A percentile compares a stretch with the other conserved stretches of the same genome.
phyloP scores from a whole-genome alignment of 2,113 vertebrate genomes.

The Sorex araneus region DNA sequence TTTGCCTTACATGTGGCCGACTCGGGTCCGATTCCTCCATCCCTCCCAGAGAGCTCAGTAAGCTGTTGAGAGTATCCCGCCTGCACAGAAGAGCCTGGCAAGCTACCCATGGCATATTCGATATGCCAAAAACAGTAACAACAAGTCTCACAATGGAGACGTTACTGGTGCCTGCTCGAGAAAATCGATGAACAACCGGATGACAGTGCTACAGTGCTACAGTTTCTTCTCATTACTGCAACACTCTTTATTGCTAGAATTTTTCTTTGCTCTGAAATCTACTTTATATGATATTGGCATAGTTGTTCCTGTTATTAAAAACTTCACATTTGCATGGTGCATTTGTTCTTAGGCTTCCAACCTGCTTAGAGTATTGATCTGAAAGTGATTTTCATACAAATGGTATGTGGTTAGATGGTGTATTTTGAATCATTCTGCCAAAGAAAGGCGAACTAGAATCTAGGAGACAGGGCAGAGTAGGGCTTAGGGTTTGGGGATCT shows the following conservation, averaged over 20 bases:
- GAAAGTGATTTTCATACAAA: background rate
- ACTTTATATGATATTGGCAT: background rate
- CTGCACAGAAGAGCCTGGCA: too few species aligned
- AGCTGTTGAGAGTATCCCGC: too few species aligned
- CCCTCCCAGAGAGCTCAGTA: too few species aligned
- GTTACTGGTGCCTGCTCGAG: too few species aligned
- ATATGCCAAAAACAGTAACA: too few species aligned
- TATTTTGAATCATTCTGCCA: background rate
- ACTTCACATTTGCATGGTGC: background rate
- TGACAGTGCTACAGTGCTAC: too few species aligned
- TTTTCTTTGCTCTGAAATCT: constrained; percentile 7
- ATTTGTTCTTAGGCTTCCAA: background rate
- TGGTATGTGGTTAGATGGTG: background rate
- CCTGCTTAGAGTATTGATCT: background rate
- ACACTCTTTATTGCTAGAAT: background rate
- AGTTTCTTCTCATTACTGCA: too few species aligned
- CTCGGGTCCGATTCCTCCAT: too few species aligned
- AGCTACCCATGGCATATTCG: too few species aligned
- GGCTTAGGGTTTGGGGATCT: background rate
- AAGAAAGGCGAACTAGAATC: background rate
- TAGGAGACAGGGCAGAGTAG: constrained; percentile 1
- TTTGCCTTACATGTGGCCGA: too few species aligned
- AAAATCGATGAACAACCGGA: too few species aligned
- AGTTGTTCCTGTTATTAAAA: background rate
- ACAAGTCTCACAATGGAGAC: too few species aligned